Percentiles rank a stretch among this genome's conserved stretches.
Evolutionary conservation across 1,140 invertebrate genomes (phyloP).

Genomic region (Hycleus cichorii): DNA sequence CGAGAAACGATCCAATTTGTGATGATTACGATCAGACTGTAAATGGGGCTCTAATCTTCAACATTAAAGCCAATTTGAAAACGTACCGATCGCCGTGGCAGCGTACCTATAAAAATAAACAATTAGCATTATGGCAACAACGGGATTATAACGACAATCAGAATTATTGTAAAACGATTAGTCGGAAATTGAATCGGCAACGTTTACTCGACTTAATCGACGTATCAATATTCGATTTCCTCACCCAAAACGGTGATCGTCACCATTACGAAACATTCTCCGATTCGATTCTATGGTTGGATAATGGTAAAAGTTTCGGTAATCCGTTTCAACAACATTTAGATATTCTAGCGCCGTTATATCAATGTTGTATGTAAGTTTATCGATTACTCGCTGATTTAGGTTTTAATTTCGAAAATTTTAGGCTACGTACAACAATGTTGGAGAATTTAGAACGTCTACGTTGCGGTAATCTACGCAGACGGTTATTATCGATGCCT

Average conservation of each 20-base stretch:
- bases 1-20: conserved; percentile 72
- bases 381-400: not conserved
- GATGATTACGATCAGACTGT: conserved; percentile 54
- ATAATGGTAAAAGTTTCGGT: conserved; percentile 91
- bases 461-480: conserved; percentile 56
- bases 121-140: conserved; percentile 71
- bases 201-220: conserved; percentile 81
- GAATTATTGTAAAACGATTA: conserved; percentile 56
- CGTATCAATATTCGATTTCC: conserved; percentile 83
- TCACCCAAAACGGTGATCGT: conserved; percentile 90
- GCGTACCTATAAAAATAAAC: conserved; percentile 72
- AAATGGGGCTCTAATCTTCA: conserved; percentile 79
- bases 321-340: conserved; percentile 76
- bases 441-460: conserved; percentile 63
- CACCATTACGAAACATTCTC: conserved; percentile 85
- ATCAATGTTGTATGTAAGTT: conserved; percentile 84
- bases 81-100: conserved; percentile 80
- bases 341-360: conserved; percentile 81
- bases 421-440: conserved; percentile 58
- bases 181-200: conserved; percentile 43
- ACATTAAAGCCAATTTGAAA: conserved; percentile 64
- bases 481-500: conserved; percentile 45
- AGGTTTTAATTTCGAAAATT: conserved; percentile 24
- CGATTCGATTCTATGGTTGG: conserved; percentile 71
- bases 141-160: conserved; percentile 42